Conservation (phyloP, 2,888 invertebrate genomes). For the Drosophila pseudotalamancana region DNA sequence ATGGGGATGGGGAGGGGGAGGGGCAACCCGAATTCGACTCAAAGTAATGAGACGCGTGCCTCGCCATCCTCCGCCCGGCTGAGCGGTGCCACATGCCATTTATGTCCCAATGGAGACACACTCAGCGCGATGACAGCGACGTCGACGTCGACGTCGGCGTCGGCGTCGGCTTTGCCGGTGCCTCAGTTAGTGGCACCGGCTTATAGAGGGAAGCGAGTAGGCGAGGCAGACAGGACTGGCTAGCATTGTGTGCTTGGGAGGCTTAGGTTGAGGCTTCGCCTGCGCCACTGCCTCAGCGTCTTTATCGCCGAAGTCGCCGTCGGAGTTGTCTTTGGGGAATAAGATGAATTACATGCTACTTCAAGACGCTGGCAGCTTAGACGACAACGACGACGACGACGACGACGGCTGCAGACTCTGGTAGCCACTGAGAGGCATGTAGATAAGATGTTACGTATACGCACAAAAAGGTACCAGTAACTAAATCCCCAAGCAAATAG, state of each 20-base stretch:
- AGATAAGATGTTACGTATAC: slow-evolving; percentile 67
- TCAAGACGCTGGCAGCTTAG: slow-evolving; percentile 63
- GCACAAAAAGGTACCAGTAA: slow-evolving; percentile 72
- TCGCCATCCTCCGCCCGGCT: slow-evolving; percentile 22
- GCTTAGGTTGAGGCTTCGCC: slow-evolving; percentile 9
- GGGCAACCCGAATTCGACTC: slow-evolving; percentile 29
- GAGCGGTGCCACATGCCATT: slow-evolving; percentile 69
- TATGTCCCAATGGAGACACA: slow-evolving; percentile 77
- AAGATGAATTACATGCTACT: slow-evolving; percentile 81
- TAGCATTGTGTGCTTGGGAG: slow-evolving; percentile 4
- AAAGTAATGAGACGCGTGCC: slow-evolving; percentile 73
- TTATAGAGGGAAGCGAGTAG: not conserved
- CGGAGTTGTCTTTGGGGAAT: slow-evolving; percentile 74
- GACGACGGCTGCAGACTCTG: slow-evolving; percentile 32
- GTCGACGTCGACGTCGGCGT: slow-evolving; percentile 30
- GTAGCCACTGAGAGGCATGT: slow-evolving; percentile 53
- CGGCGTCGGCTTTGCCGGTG: slow-evolving; percentile 20
- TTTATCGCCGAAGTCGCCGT: slow-evolving; percentile 38
- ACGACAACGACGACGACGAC: slow-evolving; percentile 1
- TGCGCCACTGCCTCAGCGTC: slow-evolving; percentile 2
- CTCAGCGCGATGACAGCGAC: slow-evolving; percentile 74
- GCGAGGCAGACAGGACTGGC: slow-evolving; percentile 23
- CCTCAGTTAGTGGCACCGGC: slow-evolving; percentile 12
- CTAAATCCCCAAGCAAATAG: slow-evolving; percentile 80
- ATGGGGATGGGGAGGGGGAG: not conserved